Percentiles rank a stretch among this genome's conserved stretches.
phyloP scores from a whole-genome alignment of 1,140 invertebrate genomes.

The Tetragnatha versicolor region DNA sequence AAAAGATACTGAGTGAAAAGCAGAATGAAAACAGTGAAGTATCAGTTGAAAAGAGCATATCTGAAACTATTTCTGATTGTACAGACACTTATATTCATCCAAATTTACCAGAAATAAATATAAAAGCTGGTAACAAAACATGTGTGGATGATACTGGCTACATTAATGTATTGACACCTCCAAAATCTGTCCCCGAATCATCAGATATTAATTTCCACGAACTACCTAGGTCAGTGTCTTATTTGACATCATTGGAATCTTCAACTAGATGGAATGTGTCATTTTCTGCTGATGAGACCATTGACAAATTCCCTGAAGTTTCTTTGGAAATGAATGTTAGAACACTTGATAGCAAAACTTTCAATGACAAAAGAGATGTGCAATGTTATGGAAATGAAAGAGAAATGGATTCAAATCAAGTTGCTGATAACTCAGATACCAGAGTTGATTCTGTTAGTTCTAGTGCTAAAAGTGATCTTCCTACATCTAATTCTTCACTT shows the following conservation, averaged over 20 bases:
- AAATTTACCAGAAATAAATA: background rate
- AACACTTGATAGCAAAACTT: background rate
- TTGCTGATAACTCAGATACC: constrained; percentile 12
- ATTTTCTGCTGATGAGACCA: background rate
- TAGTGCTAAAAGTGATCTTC: background rate
- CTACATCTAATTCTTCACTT: background rate
- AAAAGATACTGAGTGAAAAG: constrained; percentile 39
- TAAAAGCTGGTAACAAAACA: constrained; percentile 4
- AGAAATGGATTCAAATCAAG: background rate
- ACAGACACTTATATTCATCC: constrained; percentile 10
- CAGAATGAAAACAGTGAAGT: constrained; percentile 15
- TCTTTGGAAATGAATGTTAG: constrained; percentile 1
- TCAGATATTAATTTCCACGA: background rate
- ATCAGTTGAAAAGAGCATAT: background rate
- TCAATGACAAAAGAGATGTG: too few species aligned
- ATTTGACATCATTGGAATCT: constrained; percentile 1
- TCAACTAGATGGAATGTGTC: background rate
- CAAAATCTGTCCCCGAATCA: constrained; percentile 40
- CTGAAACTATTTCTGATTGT: background rate
- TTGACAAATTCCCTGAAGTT: background rate
- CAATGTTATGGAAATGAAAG: background rate
- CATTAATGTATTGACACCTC: constrained; percentile 45
- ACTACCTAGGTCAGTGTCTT: background rate
- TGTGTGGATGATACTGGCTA: background rate
- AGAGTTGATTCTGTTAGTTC: constrained; percentile 11